A percentile compares a stretch with the other conserved stretches of the same genome.
These are phyloP conservation scores for Hapalemur alaotrensis DNA, from an alignment of 2,797 vertebrate species.

Conservation along the genomic window DNA sequence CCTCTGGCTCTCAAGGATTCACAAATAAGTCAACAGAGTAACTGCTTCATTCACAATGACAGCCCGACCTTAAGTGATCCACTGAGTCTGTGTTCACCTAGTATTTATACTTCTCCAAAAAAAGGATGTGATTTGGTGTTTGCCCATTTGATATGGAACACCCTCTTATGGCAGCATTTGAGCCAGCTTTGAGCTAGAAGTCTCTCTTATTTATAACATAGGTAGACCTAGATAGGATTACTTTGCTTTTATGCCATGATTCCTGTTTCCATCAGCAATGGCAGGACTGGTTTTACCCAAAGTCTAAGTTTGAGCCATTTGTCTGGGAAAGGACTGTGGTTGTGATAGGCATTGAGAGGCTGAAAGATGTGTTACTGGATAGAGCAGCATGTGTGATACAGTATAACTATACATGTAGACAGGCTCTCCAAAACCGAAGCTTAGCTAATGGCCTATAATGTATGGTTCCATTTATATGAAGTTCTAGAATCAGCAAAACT, in stretches of 20 bases:
- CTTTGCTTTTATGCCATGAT: background rate
- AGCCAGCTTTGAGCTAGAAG: background rate
- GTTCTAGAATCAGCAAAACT: background rate
- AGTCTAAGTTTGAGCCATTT: background rate
- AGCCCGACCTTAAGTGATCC: background rate
- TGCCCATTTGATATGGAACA: background rate
- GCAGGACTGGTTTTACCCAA: background rate
- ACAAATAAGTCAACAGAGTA: background rate
- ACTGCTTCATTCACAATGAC: background rate
- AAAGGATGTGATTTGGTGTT: background rate
- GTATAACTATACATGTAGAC: background rate
- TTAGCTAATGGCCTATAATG: background rate
- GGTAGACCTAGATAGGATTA: background rate
- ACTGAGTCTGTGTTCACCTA: background rate
- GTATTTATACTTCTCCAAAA: background rate
- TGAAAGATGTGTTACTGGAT: background rate
- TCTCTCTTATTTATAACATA: background rate
- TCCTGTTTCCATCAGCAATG: background rate
- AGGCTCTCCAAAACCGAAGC: background rate
- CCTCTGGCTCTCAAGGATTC: background rate
- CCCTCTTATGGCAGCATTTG: background rate
- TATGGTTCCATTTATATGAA: conserved; percentile 22
- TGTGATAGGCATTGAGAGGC: background rate
- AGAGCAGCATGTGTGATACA: background rate
- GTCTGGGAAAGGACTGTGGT: background rate